Percentiles rank a stretch among this genome's conserved stretches.
Evolutionary conservation across 2,888 invertebrate species (phyloP).

Genomic region (Leptothorax acervorum): DNA sequence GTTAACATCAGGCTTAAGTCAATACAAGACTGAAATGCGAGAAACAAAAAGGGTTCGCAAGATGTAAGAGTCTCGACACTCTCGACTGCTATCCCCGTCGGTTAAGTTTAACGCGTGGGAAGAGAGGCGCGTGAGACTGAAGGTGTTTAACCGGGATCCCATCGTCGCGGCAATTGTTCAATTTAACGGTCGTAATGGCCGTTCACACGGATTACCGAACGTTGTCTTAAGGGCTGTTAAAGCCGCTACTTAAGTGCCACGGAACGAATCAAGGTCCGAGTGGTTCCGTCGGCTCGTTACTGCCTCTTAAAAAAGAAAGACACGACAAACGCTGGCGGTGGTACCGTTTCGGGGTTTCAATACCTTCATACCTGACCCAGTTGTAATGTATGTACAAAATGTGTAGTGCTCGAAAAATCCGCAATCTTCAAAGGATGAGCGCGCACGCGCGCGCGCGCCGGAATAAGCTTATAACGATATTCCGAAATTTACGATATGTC

Average conservation of each 20-base stretch:
- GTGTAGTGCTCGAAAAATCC: slow-evolving; percentile 1
- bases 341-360: slow-evolving; percentile 6
- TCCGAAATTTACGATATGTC: slow-evolving; percentile 36
- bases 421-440: slow-evolving; percentile 1
- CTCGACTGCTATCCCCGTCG: slow-evolving; percentile 11
- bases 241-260: slow-evolving; percentile 65
- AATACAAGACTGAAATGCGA: neutral
- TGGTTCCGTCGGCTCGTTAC: slow-evolving; percentile 58
- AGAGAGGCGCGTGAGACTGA: slow-evolving; percentile 73
- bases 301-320: slow-evolving; percentile 51
- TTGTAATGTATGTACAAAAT: slow-evolving; percentile 24
- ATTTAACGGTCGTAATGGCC: slow-evolving; percentile 76
- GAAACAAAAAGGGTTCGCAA: neutral
- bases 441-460: neutral
- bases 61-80: slow-evolving; percentile 24
- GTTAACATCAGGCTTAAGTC: neutral
- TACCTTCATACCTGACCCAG: slow-evolving; percentile 32
- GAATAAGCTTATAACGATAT: slow-evolving; percentile 19
- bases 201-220: slow-evolving; percentile 72
- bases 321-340: slow-evolving; percentile 3
- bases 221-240: slow-evolving; percentile 75
- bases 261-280: slow-evolving; percentile 67
- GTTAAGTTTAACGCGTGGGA: slow-evolving; percentile 74
- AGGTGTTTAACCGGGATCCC: slow-evolving; percentile 77
- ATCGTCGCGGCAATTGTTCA: slow-evolving; percentile 81